Conservation (phyloP, 2,113 vertebrate genomes). For the Hyperoodon ampullatus region DNA sequence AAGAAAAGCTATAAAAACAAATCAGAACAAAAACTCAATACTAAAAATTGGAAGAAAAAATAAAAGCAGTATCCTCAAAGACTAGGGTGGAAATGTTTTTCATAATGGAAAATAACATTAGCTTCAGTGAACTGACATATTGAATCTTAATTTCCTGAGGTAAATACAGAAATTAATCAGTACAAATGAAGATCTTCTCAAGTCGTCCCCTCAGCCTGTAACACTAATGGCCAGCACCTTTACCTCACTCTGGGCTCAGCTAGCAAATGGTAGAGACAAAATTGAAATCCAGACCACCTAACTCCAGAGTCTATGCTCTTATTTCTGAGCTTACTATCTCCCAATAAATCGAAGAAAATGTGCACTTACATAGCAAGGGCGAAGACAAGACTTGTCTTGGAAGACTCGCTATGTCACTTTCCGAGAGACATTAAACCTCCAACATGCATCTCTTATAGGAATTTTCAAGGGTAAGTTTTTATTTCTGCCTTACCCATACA, state of each 20-base stretch:
- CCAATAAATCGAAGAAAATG: not conserved
- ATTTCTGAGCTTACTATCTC: not conserved
- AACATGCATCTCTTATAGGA: not conserved
- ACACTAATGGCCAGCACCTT: not conserved
- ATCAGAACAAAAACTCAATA: not conserved
- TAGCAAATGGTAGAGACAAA: not conserved
- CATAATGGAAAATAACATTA: not conserved
- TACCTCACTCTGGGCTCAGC: not conserved
- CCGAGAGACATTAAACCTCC: not conserved
- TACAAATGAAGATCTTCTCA: not conserved
- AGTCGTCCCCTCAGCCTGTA: not conserved
- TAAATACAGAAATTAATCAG: constrained; percentile 35
- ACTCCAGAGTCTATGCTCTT: not conserved
- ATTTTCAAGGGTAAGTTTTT: not conserved
- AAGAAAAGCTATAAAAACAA: constrained; percentile 26
- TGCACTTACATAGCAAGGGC: not conserved
- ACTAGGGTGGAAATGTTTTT: not conserved
- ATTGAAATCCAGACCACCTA: not conserved
- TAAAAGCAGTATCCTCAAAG: not conserved
- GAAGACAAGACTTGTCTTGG: not conserved
- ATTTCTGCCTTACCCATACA: not conserved
- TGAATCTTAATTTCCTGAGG: constrained; percentile 10
- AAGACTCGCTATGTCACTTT: not conserved
- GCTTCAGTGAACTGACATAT: not conserved
- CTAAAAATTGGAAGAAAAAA: not conserved